Conservation (phyloP, 2,797 vertebrate genomes). For the Chelonia mydas region DNA sequence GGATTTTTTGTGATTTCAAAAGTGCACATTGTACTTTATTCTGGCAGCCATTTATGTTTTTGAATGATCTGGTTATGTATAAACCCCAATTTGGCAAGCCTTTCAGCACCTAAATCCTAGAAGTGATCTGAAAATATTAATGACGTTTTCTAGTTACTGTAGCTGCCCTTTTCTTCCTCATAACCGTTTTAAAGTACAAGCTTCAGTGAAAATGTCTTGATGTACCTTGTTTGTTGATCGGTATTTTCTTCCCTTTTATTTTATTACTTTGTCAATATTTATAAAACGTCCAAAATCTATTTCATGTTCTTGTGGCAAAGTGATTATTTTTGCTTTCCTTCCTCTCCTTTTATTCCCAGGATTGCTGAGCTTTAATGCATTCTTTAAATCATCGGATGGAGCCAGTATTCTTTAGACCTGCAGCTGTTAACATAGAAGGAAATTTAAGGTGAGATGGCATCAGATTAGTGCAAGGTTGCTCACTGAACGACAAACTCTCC, state of each 20-base stretch:
- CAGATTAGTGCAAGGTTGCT: constrained; percentile 39
- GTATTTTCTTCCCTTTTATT: constrained; percentile 54
- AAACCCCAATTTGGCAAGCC: constrained; percentile 80
- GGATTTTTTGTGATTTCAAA: constrained; percentile 85
- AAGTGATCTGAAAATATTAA: constrained; percentile 82
- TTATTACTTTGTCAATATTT: constrained; percentile 72
- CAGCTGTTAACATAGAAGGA: background rate
- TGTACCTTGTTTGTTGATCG: constrained; percentile 58
- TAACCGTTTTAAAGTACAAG: constrained; percentile 68
- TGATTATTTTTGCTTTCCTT: constrained; percentile 43
- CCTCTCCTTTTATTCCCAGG: constrained; percentile 7
- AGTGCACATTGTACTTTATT: constrained; percentile 84
- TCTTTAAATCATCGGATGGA: background rate
- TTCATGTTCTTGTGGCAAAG: constrained; percentile 28
- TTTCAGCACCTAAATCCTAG: constrained; percentile 82
- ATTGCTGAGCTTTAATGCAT: constrained; percentile 5
- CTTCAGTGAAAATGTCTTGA: constrained; percentile 73
- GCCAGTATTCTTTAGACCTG: background rate
- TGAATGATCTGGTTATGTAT: constrained; percentile 84
- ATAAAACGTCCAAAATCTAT: constrained; percentile 53
- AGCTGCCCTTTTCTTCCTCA: constrained; percentile 69
- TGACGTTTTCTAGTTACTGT: constrained; percentile 73
- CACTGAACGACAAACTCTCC: background rate
- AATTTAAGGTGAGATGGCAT: background rate
- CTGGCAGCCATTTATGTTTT: constrained; percentile 83